A percentile compares a stretch with the other conserved stretches of the same genome.
phyloP scores from a whole-genome alignment of 2,113 vertebrate genomes.

The human (Homo sapiens) region GRCh38 chr7:156589001-156589500 shows the following conservation, averaged over 20 bases:
- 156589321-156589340: background rate
- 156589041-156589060: too few relatives aligned
- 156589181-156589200: background rate
- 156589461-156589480: conserved; percentile 74
- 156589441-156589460: conserved; percentile 61
- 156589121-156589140: background rate
- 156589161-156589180: background rate
- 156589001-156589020: too few relatives aligned
- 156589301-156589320: conserved; percentile 31
- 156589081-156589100: too few relatives aligned
- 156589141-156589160: background rate
- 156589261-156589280: background rate
- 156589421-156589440: conserved; percentile 60
- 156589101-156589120: too few relatives aligned
- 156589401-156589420: conserved; percentile 66
- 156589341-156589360: conserved; percentile 51
- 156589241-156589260: background rate
- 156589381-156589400: conserved; percentile 57
- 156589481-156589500: conserved; percentile 78
- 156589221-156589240: background rate
- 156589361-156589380: conserved; percentile 72
- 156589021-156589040: too few relatives aligned
- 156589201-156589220: background rate
- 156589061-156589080: too few relatives aligned
- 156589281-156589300: background rate